Conservation (phyloP, 2,888 invertebrate species). For the Aporophyla nigra region DNA sequence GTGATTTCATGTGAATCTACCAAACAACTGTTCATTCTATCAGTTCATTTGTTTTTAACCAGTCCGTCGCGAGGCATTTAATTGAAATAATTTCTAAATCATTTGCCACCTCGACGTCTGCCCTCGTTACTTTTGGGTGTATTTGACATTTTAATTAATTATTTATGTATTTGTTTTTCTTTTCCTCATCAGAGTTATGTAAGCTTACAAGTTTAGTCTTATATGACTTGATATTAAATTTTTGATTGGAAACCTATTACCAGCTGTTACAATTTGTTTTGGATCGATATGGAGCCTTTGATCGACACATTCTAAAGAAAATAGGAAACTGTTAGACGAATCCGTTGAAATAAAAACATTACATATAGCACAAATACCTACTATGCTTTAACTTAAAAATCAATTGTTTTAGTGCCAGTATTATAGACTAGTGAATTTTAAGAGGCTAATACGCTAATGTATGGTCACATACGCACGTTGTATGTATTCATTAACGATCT, state of each 20-base stretch:
- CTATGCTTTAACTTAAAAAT: too few species aligned
- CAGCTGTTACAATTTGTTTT: too few species aligned
- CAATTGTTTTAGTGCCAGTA: too few species aligned
- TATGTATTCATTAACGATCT: neutral
- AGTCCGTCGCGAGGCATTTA: conserved; percentile 5
- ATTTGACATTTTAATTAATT: conserved; percentile 40
- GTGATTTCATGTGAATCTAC: conserved; percentile 4
- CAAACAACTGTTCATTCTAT: conserved; percentile 5
- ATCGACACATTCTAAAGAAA: too few species aligned
- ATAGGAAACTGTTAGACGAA: neutral
- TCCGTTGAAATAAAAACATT: neutral
- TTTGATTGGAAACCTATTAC: too few species aligned
- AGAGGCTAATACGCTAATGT: neutral
- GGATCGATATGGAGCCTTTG: too few species aligned
- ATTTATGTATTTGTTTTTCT: conserved; percentile 29
- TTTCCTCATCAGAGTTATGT: conserved; percentile 18
- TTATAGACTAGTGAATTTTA: neutral
- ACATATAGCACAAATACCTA: too few species aligned
- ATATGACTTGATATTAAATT: conserved; percentile 8
- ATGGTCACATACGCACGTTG: neutral
- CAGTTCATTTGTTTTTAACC: conserved; percentile 20
- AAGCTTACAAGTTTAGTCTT: conserved; percentile 1
- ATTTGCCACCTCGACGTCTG: conserved; percentile 33
- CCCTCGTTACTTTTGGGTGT: conserved; percentile 14
- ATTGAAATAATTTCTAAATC: conserved; percentile 30